Evolutionary conservation across 1,140 invertebrate species (phyloP).

Genomic region (Zaprionus taronus): DNA sequence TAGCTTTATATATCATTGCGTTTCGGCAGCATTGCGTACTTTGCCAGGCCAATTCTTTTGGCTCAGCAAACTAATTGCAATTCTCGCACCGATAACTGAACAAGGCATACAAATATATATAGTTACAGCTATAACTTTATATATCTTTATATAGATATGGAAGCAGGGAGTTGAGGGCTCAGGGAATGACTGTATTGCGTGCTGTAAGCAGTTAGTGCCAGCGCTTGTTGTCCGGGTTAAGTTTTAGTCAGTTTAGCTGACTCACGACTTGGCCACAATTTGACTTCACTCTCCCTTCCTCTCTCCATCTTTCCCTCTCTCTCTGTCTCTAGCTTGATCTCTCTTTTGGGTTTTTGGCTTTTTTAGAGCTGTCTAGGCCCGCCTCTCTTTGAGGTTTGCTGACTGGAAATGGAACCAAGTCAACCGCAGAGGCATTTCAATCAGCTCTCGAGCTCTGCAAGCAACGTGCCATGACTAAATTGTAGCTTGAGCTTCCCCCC

Average conservation of each 20-base stretch:
- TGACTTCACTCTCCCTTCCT: conserved; percentile 45
- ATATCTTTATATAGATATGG: background rate
- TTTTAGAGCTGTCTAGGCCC: background rate
- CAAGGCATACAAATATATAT: conserved; percentile 24
- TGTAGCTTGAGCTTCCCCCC: conserved; percentile 29
- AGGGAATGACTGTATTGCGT: conserved; percentile 68
- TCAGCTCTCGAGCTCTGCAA: conserved; percentile 52
- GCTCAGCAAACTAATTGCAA: conserved; percentile 61
- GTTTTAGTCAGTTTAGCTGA: conserved; percentile 62
- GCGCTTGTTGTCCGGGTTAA: conserved; percentile 50
- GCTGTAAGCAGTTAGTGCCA: conserved; percentile 60
- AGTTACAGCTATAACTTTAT: too few relatives aligned
- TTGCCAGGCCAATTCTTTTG: background rate
- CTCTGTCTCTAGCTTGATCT: background rate
- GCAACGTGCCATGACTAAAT: conserved; percentile 68
- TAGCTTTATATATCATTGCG: background rate
- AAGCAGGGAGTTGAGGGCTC: conserved; percentile 1
- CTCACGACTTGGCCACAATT: conserved; percentile 75
- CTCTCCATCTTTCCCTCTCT: conserved; percentile 32
- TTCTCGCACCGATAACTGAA: conserved; percentile 50
- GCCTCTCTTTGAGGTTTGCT: background rate
- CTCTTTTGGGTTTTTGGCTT: conserved; percentile 2
- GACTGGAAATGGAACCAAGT: conserved; percentile 40
- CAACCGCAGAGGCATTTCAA: conserved; percentile 64
- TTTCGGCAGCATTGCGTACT: background rate